Conservation (phyloP, 1,140 invertebrate species). For the Steinernema feltiae region DNA sequence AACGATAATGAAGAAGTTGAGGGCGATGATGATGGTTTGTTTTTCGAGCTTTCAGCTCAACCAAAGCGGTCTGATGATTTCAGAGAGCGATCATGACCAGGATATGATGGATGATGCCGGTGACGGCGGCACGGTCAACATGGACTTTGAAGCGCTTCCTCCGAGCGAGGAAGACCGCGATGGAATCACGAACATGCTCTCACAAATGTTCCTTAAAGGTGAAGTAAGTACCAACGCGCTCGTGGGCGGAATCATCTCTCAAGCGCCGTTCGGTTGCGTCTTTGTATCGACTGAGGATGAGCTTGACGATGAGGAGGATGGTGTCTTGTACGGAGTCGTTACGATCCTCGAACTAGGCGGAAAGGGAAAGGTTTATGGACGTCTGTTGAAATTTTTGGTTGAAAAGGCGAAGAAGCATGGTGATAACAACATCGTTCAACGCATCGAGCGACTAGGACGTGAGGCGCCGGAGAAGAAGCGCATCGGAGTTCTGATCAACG, state of each 20-base stretch:
- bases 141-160: constrained; percentile 23
- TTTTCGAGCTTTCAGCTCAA: too few species aligned
- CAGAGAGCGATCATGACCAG: background rate
- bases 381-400: constrained; percentile 21
- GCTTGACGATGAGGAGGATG: constrained; percentile 19
- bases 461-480: constrained; percentile 14
- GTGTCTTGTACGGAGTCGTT: constrained; percentile 18
- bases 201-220: constrained; percentile 21
- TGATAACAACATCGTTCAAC: constrained; percentile 17
- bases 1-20: background rate
- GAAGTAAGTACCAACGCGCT: constrained; percentile 21
- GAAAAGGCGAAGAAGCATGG: constrained; percentile 24
- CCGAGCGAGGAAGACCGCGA: constrained; percentile 25
- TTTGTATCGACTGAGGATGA: constrained; percentile 24
- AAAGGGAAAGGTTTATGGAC: constrained; percentile 16
- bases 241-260: constrained; percentile 18
- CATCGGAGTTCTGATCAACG: constrained; percentile 23
- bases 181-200: constrained; percentile 26
- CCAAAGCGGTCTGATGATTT: background rate
- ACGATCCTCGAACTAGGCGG: constrained; percentile 11
- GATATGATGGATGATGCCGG: constrained; percentile 6
- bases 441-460: constrained; percentile 17
- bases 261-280: constrained; percentile 21
- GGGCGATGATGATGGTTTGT: background rate
- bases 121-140: constrained; percentile 16